Base-by-base conservation (phyloP, 2,113 vertebrate genomes). In the Megaptera novaeangliae region DNA sequence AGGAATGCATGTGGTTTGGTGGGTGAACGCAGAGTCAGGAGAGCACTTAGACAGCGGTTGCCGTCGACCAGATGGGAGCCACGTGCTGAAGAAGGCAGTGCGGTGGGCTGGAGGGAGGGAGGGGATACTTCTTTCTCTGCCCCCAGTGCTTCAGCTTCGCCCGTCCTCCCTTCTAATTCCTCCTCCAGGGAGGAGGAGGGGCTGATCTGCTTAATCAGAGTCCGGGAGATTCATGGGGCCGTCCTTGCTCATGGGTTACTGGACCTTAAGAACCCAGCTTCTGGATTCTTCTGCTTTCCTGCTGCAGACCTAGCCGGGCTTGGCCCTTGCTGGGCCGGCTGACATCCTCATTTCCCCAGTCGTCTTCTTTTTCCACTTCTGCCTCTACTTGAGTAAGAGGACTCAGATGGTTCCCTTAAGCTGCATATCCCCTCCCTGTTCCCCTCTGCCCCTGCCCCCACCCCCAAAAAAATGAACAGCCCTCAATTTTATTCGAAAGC, bases 291-390 rank as follows among this genome's bases (percentile, higher is more conserved):
- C 34, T 3, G 41, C 57, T 36, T 72, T 77, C 27, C 25, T 41
- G 9, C 29, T 11, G 36, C 41, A 74, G 77, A 66, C 8, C 13
- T 8, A 46, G 20, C 10, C 8, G 11, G 63, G 31, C 36, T 55
- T 82, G 49, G 64, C 41, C 10, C 18, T 69, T 15, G 17, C 20
- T 8, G 20, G 66, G 25, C 1, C 6, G 34, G 34, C 77, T 2
- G 12, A 1, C 1, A 0, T 36, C 77, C 7, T 55, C 49, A 25
- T 23, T 57, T 23, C 2, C 46, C 8, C 9, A n/a, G 31, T 7
- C 4, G 0, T 23, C 77, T n/a, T 14, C 18, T 78, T 77, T 55
- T 8, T 25, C n/a, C 52, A 17, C 75, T 55, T 36, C 1, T 14
- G 20, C 49, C 31, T 2, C 34, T 36, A 1, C 49, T 15, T 36